phyloP scores from a whole-genome alignment of 1,140 invertebrate species.

The Palaemon carinicauda region DNA sequence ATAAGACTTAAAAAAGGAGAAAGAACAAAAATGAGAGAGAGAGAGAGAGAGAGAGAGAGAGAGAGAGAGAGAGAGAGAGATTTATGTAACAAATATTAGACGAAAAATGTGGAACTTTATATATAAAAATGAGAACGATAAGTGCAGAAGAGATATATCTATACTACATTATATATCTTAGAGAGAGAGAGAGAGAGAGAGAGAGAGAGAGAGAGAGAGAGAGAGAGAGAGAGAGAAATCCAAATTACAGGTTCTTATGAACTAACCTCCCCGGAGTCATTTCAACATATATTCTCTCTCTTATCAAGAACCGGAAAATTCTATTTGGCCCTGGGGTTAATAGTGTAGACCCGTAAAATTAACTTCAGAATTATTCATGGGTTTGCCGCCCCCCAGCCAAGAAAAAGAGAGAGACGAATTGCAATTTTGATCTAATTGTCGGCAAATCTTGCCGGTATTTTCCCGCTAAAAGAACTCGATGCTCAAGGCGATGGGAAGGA shows the following conservation, averaged over 20 bases:
- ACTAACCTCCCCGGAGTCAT: too few relatives aligned
- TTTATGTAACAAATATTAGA: too few relatives aligned
- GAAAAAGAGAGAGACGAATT: background rate
- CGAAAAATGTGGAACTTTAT: too few relatives aligned
- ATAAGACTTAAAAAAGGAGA: background rate
- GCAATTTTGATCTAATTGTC: slow-evolving; percentile 10
- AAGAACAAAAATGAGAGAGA: background rate
- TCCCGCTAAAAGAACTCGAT: background rate
- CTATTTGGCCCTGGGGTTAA: background rate
- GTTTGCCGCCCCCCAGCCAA: background rate
- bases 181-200: background rate
- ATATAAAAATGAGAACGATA: too few relatives aligned
- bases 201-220: background rate
- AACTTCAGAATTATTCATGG: background rate
- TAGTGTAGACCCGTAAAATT: background rate
- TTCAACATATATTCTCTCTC: too few relatives aligned
- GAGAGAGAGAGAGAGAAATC: background rate
- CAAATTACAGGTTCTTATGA: background rate
- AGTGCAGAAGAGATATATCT: too few relatives aligned
- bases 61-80: too few relatives aligned
- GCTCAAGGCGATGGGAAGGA: background rate
- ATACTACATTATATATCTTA: too few relatives aligned
- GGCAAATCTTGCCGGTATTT: background rate
- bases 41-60: too few relatives aligned
- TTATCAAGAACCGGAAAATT: background rate